Percentiles rank a stretch among this genome's conserved stretches.
phyloP scores from a whole-genome alignment of 2,797 vertebrate genomes.

The Neosilurus hyrtlii region DNA sequence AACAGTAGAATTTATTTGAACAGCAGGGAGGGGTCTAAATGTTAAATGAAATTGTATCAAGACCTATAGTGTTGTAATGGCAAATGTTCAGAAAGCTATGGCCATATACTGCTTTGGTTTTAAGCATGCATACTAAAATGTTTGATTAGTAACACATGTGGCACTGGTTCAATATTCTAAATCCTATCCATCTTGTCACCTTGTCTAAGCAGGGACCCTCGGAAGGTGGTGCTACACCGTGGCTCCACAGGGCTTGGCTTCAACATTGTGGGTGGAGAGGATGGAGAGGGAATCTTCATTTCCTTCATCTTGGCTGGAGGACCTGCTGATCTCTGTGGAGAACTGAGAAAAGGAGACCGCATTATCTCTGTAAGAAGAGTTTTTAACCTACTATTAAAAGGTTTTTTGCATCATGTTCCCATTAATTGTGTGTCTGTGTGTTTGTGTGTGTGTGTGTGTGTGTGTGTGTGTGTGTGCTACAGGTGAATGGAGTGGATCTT shows the following conservation, averaged over 20 bases:
- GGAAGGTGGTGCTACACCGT: constrained; percentile 91
- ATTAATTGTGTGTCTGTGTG: constrained; percentile 5
- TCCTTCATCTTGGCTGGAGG: constrained; percentile 97
- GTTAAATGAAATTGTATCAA: neutral
- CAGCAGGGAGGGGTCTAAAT: neutral
- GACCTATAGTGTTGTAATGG: neutral
- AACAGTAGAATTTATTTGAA: neutral
- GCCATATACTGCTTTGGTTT: neutral
- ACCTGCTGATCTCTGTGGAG: constrained; percentile 94
- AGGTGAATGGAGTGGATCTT: constrained; percentile 95
- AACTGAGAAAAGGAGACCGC: constrained; percentile 92
- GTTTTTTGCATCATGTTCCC: constrained; percentile 7
- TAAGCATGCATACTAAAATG: neutral
- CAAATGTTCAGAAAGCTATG: too few species aligned
- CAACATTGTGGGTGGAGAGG: constrained; percentile 97
- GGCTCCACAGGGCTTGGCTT: constrained; percentile 95
- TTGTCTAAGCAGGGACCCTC: constrained; percentile 77
- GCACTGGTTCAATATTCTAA: neutral
- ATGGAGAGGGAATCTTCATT: constrained; percentile 97
- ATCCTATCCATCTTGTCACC: neutral
- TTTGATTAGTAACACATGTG: neutral
- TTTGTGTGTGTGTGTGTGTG: constrained; percentile 20
- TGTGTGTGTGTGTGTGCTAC: constrained; percentile 12
- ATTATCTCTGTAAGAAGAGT: constrained; percentile 85
- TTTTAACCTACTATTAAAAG: neutral